phyloP scores from a whole-genome alignment of 2,888 invertebrate species.

The Lingula anatina region DNA sequence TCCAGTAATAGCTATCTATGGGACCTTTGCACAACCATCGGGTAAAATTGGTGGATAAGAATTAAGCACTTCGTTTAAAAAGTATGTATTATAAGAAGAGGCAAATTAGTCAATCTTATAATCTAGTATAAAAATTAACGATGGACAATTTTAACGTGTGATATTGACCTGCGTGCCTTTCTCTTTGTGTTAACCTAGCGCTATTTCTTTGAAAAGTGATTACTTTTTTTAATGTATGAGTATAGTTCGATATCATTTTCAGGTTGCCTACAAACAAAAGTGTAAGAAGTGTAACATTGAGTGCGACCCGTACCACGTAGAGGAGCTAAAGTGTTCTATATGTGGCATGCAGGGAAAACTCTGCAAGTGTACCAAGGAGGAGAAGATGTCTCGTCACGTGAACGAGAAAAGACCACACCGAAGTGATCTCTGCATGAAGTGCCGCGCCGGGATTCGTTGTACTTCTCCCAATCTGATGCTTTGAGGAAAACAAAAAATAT shows the following conservation, averaged over 20 bases:
- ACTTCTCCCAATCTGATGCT: too few relatives aligned
- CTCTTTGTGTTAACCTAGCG: too few relatives aligned
- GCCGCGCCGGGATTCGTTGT: neutral
- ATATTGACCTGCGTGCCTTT: neutral
- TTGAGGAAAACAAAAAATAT: slow-evolving; percentile 4
- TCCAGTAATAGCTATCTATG: too few relatives aligned
- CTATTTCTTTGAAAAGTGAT: too few relatives aligned
- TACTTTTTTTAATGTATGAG: too few relatives aligned
- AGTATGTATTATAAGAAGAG: too few relatives aligned
- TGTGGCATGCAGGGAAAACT: slow-evolving; percentile 1
- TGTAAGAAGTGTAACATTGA: slow-evolving; percentile 3
- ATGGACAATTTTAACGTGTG: neutral
- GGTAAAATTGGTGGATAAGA: too few relatives aligned
- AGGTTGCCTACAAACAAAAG: slow-evolving; percentile 1
- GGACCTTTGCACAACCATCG: too few relatives aligned
- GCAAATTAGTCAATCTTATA: too few relatives aligned
- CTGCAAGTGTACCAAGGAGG: slow-evolving; percentile 4
- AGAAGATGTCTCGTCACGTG: neutral
- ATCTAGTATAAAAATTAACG: too few relatives aligned
- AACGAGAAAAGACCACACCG: slow-evolving; percentile 3
- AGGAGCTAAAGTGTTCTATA: neutral
- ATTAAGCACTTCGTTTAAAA: too few relatives aligned
- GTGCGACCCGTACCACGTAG: slow-evolving; percentile 1
- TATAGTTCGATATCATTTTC: neutral
- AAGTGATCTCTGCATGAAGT: slow-evolving; percentile 4